Evolutionary conservation across 2,113 vertebrate species (phyloP), one percentile per base, ranked within the genome.

Genomic region (Equus przewalskii): DNA sequence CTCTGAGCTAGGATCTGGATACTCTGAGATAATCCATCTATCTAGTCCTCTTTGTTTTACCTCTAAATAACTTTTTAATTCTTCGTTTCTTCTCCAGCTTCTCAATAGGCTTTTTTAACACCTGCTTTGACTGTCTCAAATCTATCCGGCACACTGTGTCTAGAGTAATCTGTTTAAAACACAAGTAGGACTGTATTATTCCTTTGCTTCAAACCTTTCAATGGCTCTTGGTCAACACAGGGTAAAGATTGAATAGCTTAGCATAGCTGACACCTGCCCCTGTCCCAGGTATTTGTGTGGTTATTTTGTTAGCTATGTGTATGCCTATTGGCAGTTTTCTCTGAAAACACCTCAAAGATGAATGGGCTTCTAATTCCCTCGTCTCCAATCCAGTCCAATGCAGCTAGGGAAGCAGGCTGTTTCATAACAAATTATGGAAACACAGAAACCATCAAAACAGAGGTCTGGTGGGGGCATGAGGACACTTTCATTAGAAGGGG

Each of bases 101-200:
- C 26, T 26, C 36, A 51, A 7, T 67, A 15, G 30, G 16, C 12
- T 41, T 87, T 82, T 44, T 6, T 22, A 24, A 11, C 18, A 49
- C 15, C 15, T 33, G 19, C 3, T n/a, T 26, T 87, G 54, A 54
- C 26, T 16, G 8, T 80, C 79, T 73, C 62, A 41, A 24, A 76
- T 82, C 54, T 81, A 36, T 64, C 16, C 41, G 1, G 8, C 36
- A 89, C 41, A 76, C n/a, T 24, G 28, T 95, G 89, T 93, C 85
- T 62, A 93, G 84, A 54, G 49, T 69, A 76, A 82, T 54, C 73
- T 87, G 72, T 80, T 75, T 80, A 81, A 76, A 97, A 65, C 62
- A 87, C 51, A 90, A 95, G 73, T 30, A 60, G 21, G 80, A 75
- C 4, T 18, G 54, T 88, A 18, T 16, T 16, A 69, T 62, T 67